Evolutionary conservation across 2,113 vertebrate genomes (phyloP).

Genomic region (Philantomba maxwellii): DNA sequence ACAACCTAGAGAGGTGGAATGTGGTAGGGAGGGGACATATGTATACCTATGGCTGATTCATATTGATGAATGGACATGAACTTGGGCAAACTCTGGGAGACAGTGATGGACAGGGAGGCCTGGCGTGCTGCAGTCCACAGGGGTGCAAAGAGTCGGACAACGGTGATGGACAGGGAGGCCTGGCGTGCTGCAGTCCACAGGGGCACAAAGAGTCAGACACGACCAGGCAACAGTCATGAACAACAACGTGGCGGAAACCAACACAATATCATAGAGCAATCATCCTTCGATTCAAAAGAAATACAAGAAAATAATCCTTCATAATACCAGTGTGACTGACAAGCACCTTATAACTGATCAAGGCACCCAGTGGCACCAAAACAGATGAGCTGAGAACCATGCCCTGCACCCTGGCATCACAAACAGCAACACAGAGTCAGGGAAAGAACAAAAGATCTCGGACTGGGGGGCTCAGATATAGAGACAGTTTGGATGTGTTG

Average conservation of each 20-base stretch:
- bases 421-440: background rate
- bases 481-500: background rate
- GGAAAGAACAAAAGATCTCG: background rate
- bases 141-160: background rate
- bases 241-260: background rate
- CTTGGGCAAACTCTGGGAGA: background rate
- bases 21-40: background rate
- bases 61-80: background rate
- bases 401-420: background rate
- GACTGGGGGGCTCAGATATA: background rate
- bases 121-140: background rate
- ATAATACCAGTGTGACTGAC: accelerated
- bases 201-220: accelerated
- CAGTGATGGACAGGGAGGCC: background rate
- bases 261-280: background rate
- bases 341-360: background rate
- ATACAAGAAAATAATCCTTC: background rate
- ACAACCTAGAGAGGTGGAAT: background rate
- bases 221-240: background rate
- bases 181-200: background rate
- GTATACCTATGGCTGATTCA: background rate
- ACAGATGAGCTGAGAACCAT: background rate
- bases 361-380: background rate
- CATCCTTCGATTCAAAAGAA: background rate
- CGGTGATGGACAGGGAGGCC: background rate